These are phyloP conservation scores for Linepithema humile DNA, from an alignment of 1,140 invertebrate species.

Conservation along the genomic window DNA sequence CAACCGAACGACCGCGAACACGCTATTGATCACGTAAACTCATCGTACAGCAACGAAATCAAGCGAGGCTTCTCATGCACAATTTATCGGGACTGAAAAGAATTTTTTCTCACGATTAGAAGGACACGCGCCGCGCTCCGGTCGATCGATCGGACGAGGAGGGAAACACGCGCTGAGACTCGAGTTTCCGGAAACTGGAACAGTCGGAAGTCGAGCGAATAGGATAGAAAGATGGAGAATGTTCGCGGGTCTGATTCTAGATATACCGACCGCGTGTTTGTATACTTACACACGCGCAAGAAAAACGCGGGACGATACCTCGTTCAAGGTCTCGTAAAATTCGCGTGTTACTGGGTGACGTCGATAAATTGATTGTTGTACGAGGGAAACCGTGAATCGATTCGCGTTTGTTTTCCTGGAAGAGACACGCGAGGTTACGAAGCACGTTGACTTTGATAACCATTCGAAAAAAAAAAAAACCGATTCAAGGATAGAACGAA, in stretches of 20 bases:
- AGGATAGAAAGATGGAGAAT: neutral
- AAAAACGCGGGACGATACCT: neutral
- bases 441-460: neutral
- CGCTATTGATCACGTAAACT: slow-evolving; percentile 39
- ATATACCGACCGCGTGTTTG: neutral
- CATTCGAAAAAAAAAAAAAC: neutral
- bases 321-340: neutral
- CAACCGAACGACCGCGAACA: slow-evolving; percentile 34
- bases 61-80: neutral
- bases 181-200: neutral
- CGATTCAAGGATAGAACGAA: neutral
- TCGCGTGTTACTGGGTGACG: neutral
- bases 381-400: neutral
- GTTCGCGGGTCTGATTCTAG: neutral
- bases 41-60: neutral
- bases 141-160: neutral
- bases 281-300: neutral
- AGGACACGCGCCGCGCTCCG: neutral
- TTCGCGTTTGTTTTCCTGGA: neutral
- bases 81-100: too few species aligned
- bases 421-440: neutral
- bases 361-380: neutral
- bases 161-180: neutral
- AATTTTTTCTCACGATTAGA: neutral
- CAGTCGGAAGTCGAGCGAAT: neutral